Evolutionary conservation across 2,797 vertebrate species (phyloP).

Genomic region (Caiman crocodilus): DNA sequence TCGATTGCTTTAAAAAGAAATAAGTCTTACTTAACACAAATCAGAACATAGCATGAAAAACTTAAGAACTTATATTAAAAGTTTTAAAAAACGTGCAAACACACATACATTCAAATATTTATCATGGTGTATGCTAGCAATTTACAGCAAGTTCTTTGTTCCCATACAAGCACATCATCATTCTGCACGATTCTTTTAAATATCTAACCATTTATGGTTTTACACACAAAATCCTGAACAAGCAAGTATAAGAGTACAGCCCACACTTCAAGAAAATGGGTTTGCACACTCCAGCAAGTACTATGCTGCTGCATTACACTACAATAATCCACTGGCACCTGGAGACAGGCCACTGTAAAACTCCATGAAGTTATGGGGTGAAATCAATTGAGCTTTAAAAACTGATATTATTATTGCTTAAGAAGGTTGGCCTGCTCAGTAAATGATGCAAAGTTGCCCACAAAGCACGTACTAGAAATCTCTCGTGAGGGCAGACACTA

Average conservation of each 20-base stretch:
- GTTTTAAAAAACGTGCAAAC: too few relatives aligned
- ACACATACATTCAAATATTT: not conserved
- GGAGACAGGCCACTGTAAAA: not conserved
- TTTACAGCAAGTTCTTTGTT: not conserved
- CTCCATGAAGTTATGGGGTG: not conserved
- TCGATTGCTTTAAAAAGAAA: conserved; percentile 85
- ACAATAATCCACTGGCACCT: not conserved
- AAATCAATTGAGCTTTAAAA: not conserved
- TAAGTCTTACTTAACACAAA: conserved; percentile 31
- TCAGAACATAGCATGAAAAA: not conserved
- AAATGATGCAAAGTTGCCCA: not conserved
- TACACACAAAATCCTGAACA: not conserved
- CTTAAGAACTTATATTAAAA: too few relatives aligned
- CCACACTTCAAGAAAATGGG: not conserved
- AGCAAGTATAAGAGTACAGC: not conserved
- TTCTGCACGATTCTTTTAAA: not conserved
- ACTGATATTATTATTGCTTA: fast-evolving
- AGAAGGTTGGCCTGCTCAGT: not conserved
- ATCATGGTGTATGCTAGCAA: too few relatives aligned
- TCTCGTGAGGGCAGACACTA: not conserved
- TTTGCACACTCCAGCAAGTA: fast-evolving
- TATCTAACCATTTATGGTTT: not conserved
- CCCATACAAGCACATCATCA: not conserved
- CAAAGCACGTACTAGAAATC: not conserved
- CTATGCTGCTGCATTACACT: not conserved